These are phyloP conservation scores for Copidosoma floridanum DNA, from an alignment of 1,140 invertebrate species.

Conservation along the genomic window DNA sequence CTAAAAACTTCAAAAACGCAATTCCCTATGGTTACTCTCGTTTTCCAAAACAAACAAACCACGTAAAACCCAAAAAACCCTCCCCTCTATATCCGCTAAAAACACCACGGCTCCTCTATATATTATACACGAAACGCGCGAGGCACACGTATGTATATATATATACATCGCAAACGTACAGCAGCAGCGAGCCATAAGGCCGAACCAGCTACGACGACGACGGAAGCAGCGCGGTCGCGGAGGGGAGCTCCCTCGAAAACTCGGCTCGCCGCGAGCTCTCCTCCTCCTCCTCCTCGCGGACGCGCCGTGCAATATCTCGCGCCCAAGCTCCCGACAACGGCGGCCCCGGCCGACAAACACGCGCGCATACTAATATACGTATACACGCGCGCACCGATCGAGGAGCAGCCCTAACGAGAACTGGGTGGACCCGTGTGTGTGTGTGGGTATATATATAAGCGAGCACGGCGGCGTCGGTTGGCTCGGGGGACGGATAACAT, in stretches of 20 bases:
- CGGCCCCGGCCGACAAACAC: background rate
- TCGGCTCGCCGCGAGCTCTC: conserved; percentile 3
- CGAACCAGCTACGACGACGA: background rate
- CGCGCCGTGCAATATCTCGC: conserved; percentile 14
- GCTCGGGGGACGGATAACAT: conserved; percentile 22
- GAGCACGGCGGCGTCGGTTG: conserved; percentile 15
- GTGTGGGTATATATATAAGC: background rate
- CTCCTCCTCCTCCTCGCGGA: no score
- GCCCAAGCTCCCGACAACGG: no score
- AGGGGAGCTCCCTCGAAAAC: conserved; percentile 21
- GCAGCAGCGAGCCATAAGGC: no score
- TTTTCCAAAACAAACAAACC: no score
- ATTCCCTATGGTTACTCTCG: no score
- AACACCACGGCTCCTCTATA: no score
- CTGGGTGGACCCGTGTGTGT: background rate
- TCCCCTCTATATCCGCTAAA: no score
- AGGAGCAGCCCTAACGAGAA: conserved; percentile 13
- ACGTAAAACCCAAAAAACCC: no score
- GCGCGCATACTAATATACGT: background rate
- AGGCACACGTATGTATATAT: no score
- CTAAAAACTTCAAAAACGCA: no score
- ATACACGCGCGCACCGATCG: conserved; percentile 2
- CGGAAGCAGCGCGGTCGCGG: background rate
- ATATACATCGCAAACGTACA: no score
- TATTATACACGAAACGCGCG: no score